These are phyloP conservation scores for Stichopus horrens DNA, from an alignment of 53 echinoderm and acorn worm species.

Conservation along the genomic window DNA sequence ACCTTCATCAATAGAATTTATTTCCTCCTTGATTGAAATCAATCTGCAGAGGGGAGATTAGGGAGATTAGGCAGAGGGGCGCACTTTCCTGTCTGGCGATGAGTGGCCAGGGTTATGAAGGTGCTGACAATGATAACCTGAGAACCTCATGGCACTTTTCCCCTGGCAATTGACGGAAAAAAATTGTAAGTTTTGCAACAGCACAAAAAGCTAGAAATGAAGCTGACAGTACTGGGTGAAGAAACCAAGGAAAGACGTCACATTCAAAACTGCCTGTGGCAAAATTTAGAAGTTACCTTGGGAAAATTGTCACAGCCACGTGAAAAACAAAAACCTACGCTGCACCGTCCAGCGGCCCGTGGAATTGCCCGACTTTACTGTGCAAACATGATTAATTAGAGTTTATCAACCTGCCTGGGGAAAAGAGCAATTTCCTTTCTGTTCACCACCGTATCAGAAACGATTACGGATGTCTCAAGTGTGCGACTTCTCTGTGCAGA, in stretches of 20 bases:
- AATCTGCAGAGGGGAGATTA: background rate
- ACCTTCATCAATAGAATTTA: background rate
- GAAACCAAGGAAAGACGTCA: too few relatives aligned
- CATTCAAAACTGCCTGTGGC: too few relatives aligned
- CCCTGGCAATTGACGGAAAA: background rate
- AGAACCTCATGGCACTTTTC: background rate
- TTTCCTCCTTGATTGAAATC: background rate
- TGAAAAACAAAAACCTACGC: background rate
- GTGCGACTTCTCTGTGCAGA: background rate
- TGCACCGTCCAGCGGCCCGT: background rate
- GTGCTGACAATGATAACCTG: background rate
- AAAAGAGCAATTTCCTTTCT: conserved; percentile 35
- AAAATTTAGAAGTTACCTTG: background rate
- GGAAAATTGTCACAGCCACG: background rate
- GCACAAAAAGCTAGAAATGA: too few relatives aligned
- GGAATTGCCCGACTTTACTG: conserved; percentile 13
- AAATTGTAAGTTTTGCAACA: too few relatives aligned
- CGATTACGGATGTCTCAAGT: background rate
- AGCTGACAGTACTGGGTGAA: too few relatives aligned
- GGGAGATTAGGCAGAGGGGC: background rate
- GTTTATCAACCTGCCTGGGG: conserved; percentile 36
- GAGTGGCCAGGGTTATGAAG: too few relatives aligned
- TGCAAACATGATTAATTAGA: conserved; percentile 40
- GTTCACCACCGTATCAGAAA: conserved; percentile 35
- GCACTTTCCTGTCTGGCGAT: background rate